Evolutionary conservation across 2,888 invertebrate genomes (phyloP), one percentile per base, ranked within the genome.

Genomic region (Spodoptera exigua): DNA sequence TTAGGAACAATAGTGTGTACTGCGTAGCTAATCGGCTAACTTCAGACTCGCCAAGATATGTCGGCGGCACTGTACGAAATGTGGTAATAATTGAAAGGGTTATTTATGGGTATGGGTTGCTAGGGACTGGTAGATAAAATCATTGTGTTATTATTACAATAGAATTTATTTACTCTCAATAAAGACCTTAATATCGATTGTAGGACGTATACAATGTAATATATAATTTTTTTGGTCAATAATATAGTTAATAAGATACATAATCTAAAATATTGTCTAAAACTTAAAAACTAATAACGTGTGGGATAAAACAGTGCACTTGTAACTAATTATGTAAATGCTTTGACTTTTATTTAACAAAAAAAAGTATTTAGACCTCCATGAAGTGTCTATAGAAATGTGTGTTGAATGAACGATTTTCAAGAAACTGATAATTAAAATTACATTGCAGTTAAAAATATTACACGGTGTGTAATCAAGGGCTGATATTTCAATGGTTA

Each of bases 261-360:
- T 76, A 77, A 43, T 57, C 75, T 78, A 66, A 64, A 74, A 55
- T 71, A 78, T 55, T 7, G 63, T 55, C 66, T 76, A 80, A 76
- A 61, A 58, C 54, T 79, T 77, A 81, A 55, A 34, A 43, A 70
- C 67, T 76, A 73, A 68, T 66, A 74, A 81, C 81, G 90, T 91
- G 90, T 89, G 78, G 81, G 82, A 83, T 81, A 86, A 87, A 89
- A 90, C 86, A 89, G 90, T 90, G 90, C 89, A 73, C 61, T 78
- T 77, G n/a, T n/a, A n/a, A 71, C 71, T 76, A 76, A 81, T 80
- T 79, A 81, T 74, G 72, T 85, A 87, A 89, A 87, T 86, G 89
- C 89, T 82, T 84, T 82, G 76, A 79, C 75, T 75, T 76, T 70
- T 74, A 73, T 64, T 57, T 58, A 70, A 71, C 64, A 73, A 72